Percentiles rank a stretch among this genome's conserved stretches.
These are phyloP conservation scores for Carlito syrichta DNA, from an alignment of 2,113 vertebrate genomes.

Conservation along the genomic window DNA sequence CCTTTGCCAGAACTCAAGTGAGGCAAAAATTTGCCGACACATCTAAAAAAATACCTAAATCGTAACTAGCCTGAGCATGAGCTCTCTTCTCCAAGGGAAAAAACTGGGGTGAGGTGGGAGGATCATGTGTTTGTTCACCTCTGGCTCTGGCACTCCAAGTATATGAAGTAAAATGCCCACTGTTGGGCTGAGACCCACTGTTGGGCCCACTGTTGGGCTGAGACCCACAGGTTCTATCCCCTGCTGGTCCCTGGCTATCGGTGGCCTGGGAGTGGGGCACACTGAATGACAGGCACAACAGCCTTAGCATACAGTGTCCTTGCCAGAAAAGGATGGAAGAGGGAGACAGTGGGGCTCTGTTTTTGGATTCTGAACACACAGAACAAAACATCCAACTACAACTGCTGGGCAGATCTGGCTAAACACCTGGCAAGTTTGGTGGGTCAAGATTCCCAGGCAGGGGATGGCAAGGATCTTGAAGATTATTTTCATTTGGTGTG, in stretches of 20 bases:
- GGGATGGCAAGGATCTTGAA: neutral
- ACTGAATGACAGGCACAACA: neutral
- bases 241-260: neutral
- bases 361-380: neutral
- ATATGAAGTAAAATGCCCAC: neutral
- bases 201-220: neutral
- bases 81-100: neutral
- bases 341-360: neutral
- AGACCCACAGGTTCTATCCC: too few species aligned
- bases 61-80: neutral
- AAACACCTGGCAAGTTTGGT: neutral
- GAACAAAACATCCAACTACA: neutral
- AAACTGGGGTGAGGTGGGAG: neutral
- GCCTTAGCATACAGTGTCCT: neutral
- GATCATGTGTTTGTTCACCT: neutral
- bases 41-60: neutral
- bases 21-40: neutral
- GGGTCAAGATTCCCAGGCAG: neutral
- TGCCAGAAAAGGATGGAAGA: neutral
- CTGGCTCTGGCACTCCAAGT: neutral
- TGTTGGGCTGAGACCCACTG: neutral
- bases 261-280: neutral
- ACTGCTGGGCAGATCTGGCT: neutral
- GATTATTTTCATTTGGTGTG: neutral
- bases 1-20: neutral